These are phyloP conservation scores for Plebejus anna DNA, from an alignment of 2,888 invertebrate species.

Conservation along the genomic window DNA sequence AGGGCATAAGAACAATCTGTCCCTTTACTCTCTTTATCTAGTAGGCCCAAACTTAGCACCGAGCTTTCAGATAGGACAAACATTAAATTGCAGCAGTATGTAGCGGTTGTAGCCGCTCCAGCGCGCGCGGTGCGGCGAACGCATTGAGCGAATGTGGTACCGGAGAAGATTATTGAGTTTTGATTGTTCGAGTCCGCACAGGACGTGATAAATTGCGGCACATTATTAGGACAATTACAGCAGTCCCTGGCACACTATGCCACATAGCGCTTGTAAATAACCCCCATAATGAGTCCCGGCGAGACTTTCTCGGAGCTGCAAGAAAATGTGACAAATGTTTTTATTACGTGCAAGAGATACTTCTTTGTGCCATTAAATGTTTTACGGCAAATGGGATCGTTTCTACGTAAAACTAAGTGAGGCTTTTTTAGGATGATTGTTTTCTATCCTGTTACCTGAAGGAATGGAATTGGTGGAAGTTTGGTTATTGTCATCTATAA, in stretches of 20 bases:
- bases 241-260: slow-evolving; percentile 29
- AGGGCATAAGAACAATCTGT: no score
- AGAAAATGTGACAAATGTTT: slow-evolving; percentile 12
- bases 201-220: slow-evolving; percentile 24
- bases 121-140: background rate
- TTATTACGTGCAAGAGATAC: slow-evolving; percentile 12
- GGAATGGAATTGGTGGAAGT: background rate
- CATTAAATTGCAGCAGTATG: no score
- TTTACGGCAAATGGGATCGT: slow-evolving; percentile 6
- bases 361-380: slow-evolving; percentile 16
- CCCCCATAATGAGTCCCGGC: slow-evolving; percentile 27
- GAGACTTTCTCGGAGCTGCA: slow-evolving; percentile 25
- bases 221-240: slow-evolving; percentile 29
- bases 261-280: slow-evolving; percentile 29
- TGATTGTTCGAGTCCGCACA: slow-evolving; percentile 28
- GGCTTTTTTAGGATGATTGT: background rate
- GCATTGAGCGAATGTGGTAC: slow-evolving; percentile 7
- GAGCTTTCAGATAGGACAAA: no score
- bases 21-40: no score
- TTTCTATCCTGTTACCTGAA: background rate
- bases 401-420: background rate
- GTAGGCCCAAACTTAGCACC: no score
- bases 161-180: slow-evolving; percentile 26
- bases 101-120: no score
- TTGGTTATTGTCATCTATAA: background rate